These are phyloP conservation scores for Oreochromis mossambicus DNA, from an alignment of 2,797 vertebrate genomes.

Conservation along the genomic window DNA sequence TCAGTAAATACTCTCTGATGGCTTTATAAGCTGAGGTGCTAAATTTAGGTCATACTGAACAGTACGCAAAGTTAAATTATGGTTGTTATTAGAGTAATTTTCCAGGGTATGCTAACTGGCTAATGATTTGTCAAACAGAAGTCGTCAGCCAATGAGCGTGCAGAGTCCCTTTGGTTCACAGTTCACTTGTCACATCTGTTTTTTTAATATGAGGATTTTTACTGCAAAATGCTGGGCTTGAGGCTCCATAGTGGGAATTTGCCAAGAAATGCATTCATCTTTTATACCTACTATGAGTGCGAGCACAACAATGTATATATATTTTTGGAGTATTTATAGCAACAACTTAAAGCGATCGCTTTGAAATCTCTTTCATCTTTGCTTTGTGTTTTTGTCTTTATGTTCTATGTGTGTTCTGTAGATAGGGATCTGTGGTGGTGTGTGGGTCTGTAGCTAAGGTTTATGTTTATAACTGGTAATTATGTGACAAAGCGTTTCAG, in stretches of 20 bases:
- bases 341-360: neutral
- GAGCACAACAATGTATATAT: neutral
- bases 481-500: neutral
- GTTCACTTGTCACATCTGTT: neutral
- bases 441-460: neutral
- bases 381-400: neutral
- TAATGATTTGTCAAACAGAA: neutral
- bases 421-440: neutral
- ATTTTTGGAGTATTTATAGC: neutral
- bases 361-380: neutral
- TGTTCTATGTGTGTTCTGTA: neutral
- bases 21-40: neutral
- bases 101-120: neutral
- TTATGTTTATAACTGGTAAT: neutral
- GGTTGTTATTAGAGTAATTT: neutral
- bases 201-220: neutral
- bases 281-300: neutral
- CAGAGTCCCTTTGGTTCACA: neutral
- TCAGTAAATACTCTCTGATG: neutral
- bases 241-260: too few relatives aligned
- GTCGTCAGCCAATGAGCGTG: neutral
- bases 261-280: neutral
- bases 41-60: neutral
- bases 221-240: too few relatives aligned
- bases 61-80: neutral